Conservation (phyloP, 2,888 invertebrate genomes). For the Listrodromus nycthemerus region DNA sequence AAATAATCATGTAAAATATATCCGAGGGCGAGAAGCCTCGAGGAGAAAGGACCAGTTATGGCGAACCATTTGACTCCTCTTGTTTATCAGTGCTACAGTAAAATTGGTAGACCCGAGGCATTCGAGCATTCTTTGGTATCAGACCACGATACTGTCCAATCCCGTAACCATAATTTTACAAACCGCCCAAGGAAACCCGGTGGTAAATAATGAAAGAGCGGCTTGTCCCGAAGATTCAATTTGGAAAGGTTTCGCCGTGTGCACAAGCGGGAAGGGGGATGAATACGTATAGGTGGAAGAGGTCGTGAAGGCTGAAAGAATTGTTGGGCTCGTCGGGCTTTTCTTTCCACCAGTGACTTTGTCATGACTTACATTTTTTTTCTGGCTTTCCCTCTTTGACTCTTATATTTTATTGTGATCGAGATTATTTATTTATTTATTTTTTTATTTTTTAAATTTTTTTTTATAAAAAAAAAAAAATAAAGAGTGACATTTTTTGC, state of each 20-base stretch:
- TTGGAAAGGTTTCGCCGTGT: slow-evolving; percentile 70
- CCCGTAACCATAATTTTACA: slow-evolving; percentile 81
- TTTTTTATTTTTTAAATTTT: too few species aligned
- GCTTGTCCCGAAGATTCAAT: slow-evolving; percentile 80
- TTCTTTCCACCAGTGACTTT: slow-evolving; percentile 27
- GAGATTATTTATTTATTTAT: slow-evolving; percentile 32
- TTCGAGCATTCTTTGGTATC: slow-evolving; percentile 50
- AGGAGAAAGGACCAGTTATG: slow-evolving; percentile 66
- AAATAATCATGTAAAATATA: slow-evolving; percentile 32
- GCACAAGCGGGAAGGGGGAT: slow-evolving; percentile 15
- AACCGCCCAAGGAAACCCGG: slow-evolving; percentile 78
- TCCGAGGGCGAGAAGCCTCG: slow-evolving; percentile 62
- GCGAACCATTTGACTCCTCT: slow-evolving; percentile 23
- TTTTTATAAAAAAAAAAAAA: background rate
- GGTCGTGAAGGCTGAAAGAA: slow-evolving; percentile 29
- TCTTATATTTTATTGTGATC: background rate
- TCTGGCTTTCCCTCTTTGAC: background rate
- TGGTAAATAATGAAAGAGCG: slow-evolving; percentile 80
- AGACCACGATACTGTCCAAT: slow-evolving; percentile 73
- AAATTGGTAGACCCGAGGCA: slow-evolving; percentile 43
- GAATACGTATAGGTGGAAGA: slow-evolving; percentile 50
- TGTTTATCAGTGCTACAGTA: slow-evolving; percentile 44
- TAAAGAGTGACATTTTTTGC: background rate
- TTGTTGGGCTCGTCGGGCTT: slow-evolving; percentile 11
- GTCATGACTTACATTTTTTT: slow-evolving; percentile 21